These are phyloP conservation scores for Cremastinae sp. DNA, from an alignment of 2,888 invertebrate genomes.

Conservation along the genomic window DNA sequence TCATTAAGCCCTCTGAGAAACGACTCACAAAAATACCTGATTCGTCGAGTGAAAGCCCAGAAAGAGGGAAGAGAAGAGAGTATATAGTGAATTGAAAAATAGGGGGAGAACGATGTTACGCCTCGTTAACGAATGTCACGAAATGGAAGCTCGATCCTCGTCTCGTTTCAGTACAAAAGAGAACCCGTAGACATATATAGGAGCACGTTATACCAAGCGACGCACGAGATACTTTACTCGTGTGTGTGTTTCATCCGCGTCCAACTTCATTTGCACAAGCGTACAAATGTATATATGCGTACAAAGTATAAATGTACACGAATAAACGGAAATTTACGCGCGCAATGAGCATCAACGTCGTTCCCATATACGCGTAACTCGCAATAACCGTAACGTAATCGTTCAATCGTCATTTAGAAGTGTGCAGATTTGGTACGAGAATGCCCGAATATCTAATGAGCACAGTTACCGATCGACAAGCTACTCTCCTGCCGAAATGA, in stretches of 20 bases:
- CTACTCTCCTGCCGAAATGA: conserved; percentile 20
- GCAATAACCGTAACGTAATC: conserved; percentile 58
- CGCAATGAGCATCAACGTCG: conserved; percentile 57
- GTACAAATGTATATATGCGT: conserved; percentile 7
- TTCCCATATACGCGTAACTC: conserved; percentile 36
- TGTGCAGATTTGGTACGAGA: not conserved
- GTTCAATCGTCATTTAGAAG: conserved; percentile 31
- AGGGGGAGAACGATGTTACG: conserved; percentile 25
- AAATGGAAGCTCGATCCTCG: conserved; percentile 28
- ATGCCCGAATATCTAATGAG: conserved; percentile 14
- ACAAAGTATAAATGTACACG: not conserved
- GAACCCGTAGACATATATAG: not conserved
- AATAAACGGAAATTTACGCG: conserved; percentile 62
- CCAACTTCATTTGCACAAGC: conserved; percentile 2
- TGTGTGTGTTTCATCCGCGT: no score
- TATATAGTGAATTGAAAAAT: not conserved
- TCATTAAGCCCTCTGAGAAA: no score
- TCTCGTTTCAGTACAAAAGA: no score
- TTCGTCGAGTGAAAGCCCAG: not conserved
- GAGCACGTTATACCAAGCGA: conserved; percentile 1
- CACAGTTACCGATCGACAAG: conserved; percentile 21
- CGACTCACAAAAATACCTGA: no score
- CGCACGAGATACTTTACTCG: no score
- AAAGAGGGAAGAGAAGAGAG: conserved; percentile 1
- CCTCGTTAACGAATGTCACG: conserved; percentile 53